Evolutionary conservation across 2,113 vertebrate species (phyloP), one percentile per base, ranked within the genome.

Genomic region (Tragelaphus buxtoni): DNA sequence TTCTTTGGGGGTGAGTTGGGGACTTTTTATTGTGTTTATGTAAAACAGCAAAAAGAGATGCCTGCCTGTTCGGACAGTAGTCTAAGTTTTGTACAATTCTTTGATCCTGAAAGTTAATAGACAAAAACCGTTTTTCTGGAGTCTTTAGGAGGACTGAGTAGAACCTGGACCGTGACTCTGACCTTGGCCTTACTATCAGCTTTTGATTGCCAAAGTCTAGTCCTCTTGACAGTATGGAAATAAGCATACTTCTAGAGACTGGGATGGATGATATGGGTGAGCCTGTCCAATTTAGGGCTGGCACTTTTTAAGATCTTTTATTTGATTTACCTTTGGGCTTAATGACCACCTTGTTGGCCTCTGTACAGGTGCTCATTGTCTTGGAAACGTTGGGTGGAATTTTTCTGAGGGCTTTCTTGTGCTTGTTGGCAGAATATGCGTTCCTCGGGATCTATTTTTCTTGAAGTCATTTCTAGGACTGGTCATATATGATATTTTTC

Each of bases 341-440:
- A 93, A 49, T 32, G 35, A 77, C 55, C 8, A 63, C 11, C 8
- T 55, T 77, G 0, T 69, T 91, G 47, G 20, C 82, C 35, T 94
- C 35, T 88, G 35, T 79, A 30, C 18, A 79, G 30, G 14, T 86
- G 51, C 91, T 90, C 39, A 91, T 94, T 93, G 84, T 63, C 94
- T 98, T 98, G 82, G 97, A 98, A 32, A 98, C 97, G 88, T 98
- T 98, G 49, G 97, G 97, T 49, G 98, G 92, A 98, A 98, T 98
- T 96, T 98, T 98, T 99, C 99, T 99, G 98, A 98, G 12, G 42
- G 99, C 99, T 97, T 99, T 99, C 96, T 99, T 99, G 98, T 99
- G 99, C 79, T 99, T 99, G 98, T 99, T 99, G 42, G 99, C 99
- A 98, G 99, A 99, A 51, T 99, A 99, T 99, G 99, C 99, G 97